These are phyloP conservation scores for Pseudorasbora parva DNA, from an alignment of 2,113 vertebrate species.

Conservation along the genomic window DNA sequence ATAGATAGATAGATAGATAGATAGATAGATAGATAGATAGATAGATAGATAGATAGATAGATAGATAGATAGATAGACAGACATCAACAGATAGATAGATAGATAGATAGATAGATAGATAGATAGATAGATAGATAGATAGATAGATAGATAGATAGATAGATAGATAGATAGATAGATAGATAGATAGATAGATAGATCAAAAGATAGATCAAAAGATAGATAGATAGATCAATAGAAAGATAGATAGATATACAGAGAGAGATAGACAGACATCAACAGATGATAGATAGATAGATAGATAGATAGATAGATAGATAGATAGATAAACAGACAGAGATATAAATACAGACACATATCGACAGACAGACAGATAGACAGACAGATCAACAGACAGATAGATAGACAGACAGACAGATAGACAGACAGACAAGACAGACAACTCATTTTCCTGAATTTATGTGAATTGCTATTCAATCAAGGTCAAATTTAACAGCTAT, in stretches of 20 bases:
- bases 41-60: too few species aligned
- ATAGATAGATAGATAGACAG: too few species aligned
- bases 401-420: too few species aligned
- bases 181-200: neutral
- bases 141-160: neutral
- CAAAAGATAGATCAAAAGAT: neutral
- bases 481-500: neutral
- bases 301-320: too few species aligned
- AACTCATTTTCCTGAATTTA: too few species aligned
- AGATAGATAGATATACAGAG: neutral
- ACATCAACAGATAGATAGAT: fast-evolving
- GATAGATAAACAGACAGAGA: too few species aligned
- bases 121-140: neutral
- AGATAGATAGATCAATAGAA: neutral
- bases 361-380: fast-evolving
- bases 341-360: too few species aligned
- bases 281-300: too few species aligned
- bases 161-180: neutral
- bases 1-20: neutral
- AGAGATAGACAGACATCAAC: too few species aligned
- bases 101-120: neutral
- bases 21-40: too few species aligned
- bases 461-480: neutral
- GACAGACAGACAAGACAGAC: too few species aligned
- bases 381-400: too few species aligned